Evolutionary conservation across 2,797 vertebrate genomes (phyloP).

Genomic region (Poecilia wingei): DNA sequence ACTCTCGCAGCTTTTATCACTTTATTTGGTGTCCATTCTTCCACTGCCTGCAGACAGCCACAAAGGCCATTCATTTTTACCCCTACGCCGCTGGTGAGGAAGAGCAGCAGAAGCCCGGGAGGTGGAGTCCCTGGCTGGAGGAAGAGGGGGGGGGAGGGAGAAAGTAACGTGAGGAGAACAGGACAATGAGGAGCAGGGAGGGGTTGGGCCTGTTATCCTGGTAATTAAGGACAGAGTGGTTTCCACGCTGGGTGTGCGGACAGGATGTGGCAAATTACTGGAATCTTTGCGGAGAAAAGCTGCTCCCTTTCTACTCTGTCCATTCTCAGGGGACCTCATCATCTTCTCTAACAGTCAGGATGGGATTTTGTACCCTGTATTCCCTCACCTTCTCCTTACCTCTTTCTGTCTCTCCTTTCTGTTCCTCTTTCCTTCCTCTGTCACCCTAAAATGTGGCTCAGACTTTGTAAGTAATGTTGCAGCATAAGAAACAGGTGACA

Average conservation of each 20-base stretch:
- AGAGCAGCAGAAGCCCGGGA: constrained; percentile 53
- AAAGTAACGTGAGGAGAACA: constrained; percentile 53
- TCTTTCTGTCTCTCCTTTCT: constrained; percentile 66
- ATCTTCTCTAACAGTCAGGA: constrained; percentile 97
- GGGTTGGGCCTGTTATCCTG: constrained; percentile 86
- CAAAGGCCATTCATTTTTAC: constrained; percentile 68
- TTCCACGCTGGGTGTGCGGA: constrained; percentile 82
- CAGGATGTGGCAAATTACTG: constrained; percentile 90
- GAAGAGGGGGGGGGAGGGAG: constrained; percentile 37
- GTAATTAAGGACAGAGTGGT: constrained; percentile 92
- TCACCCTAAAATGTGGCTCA: constrained; percentile 62
- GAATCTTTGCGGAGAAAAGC: constrained; percentile 89
- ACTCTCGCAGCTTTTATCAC: constrained; percentile 70
- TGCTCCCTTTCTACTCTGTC: constrained; percentile 85
- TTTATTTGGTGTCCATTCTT: constrained; percentile 75
- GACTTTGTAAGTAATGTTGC: constrained; percentile 46
- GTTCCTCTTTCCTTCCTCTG: constrained; percentile 76
- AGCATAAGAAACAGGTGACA: constrained; percentile 19
- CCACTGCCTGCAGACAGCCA: constrained; percentile 63
- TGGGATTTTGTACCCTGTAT: constrained; percentile 90
- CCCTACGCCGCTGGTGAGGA: constrained; percentile 67
- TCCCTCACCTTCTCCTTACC: constrained; percentile 83
- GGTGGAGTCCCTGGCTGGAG: constrained; percentile 49
- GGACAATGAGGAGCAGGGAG: constrained; percentile 74
- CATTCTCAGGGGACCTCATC: constrained; percentile 91